phyloP scores from a whole-genome alignment of 2,113 vertebrate species.

The Triplophysa rosa region DNA sequence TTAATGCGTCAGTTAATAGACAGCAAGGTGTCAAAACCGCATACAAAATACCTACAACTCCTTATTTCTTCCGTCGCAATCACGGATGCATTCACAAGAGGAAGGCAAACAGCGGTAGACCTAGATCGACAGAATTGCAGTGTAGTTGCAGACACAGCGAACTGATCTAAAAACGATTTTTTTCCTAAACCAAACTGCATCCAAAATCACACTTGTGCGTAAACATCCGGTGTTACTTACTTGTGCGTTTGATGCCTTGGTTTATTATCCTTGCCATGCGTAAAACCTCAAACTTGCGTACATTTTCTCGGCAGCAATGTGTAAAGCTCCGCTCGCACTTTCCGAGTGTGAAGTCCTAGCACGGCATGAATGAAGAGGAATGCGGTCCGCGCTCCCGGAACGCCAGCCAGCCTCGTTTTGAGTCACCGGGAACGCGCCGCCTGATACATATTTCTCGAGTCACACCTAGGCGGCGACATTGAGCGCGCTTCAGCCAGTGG shows the following conservation, averaged over 20 bases:
- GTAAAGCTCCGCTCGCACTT: constrained; percentile 44
- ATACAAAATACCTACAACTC: constrained; percentile 1
- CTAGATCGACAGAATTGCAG: background rate
- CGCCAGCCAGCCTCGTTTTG: constrained; percentile 74
- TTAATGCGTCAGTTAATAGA: constrained; percentile 34
- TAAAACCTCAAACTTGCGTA: constrained; percentile 41
- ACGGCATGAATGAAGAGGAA: constrained; percentile 64
- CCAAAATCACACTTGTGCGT: constrained; percentile 23
- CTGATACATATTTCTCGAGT: constrained; percentile 18
- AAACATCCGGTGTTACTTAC: constrained; percentile 30
- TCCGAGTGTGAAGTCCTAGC: constrained; percentile 36
- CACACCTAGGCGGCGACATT: constrained; percentile 70
- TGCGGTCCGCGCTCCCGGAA: constrained; percentile 75
- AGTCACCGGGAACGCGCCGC: constrained; percentile 59
- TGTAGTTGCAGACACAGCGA: background rate
- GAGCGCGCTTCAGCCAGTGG: background rate
- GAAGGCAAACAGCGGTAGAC: background rate
- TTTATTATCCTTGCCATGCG: constrained; percentile 47
- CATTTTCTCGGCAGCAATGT: constrained; percentile 43
- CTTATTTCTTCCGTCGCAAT: background rate
- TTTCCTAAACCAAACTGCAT: background rate
- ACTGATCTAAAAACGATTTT: constrained; percentile 6
- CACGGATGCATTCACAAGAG: background rate
- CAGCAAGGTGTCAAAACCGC: constrained; percentile 20
- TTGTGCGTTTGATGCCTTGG: constrained; percentile 14